Conservation (phyloP, 2,888 invertebrate genomes). For the Villa cingulata region DNA sequence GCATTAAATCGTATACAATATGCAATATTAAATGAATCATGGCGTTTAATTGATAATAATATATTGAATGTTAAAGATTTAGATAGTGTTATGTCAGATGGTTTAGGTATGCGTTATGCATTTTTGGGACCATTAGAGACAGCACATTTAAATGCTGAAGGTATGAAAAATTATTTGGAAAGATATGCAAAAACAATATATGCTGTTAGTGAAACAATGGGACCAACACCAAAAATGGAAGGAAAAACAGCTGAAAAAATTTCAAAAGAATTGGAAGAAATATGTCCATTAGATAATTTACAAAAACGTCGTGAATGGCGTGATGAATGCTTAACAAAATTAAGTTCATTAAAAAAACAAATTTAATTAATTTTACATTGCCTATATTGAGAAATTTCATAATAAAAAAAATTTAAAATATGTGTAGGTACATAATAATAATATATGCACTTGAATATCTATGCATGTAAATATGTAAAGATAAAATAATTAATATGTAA, state of each 20-base stretch:
- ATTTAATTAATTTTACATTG: too few relatives aligned
- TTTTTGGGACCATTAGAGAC: slow-evolving; percentile 91
- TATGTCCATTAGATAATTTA: slow-evolving; percentile 61
- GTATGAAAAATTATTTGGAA: slow-evolving; percentile 50
- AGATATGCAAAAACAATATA: slow-evolving; percentile 47
- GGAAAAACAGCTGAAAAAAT: slow-evolving; percentile 52
- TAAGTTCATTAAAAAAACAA: slow-evolving; percentile 66
- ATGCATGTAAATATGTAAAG: too few relatives aligned
- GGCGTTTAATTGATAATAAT: slow-evolving; percentile 72
- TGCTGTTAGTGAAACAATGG: slow-evolving; percentile 57
- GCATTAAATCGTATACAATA: slow-evolving; percentile 90
- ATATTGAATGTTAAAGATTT: slow-evolving; percentile 78
- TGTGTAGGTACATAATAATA: too few relatives aligned
- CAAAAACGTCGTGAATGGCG: slow-evolving; percentile 66
- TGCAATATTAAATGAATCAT: slow-evolving; percentile 83
- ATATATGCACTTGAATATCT: too few relatives aligned
- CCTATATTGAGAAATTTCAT: too few relatives aligned
- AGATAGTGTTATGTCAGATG: slow-evolving; percentile 87
- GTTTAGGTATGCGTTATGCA: slow-evolving; percentile 89
- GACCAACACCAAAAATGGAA: slow-evolving; percentile 58
- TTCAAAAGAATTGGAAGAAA: slow-evolving; percentile 55
- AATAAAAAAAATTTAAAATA: too few relatives aligned
- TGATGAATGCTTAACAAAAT: slow-evolving; percentile 65
- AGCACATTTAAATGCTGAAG: slow-evolving; percentile 87
- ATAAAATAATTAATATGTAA: too few relatives aligned